Evolutionary conservation across 2,113 vertebrate genomes (phyloP).

Genomic region (Motacilla alba): DNA sequence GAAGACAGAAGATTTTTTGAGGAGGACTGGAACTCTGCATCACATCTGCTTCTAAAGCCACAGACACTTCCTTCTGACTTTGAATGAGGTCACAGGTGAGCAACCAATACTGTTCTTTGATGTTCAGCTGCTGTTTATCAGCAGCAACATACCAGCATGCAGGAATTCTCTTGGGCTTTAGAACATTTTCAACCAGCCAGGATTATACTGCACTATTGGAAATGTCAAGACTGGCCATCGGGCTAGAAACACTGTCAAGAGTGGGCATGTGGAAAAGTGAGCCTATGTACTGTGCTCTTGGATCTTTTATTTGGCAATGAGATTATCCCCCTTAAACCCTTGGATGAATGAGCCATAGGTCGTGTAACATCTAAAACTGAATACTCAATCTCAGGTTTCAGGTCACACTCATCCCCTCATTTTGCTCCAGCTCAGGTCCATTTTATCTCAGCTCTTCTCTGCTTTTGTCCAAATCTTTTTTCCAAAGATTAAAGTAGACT

Average conservation of each 20-base stretch:
- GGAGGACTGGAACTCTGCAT: conserved; percentile 61
- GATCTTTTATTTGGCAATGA: neutral
- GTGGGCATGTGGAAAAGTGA: neutral
- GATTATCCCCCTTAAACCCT: neutral
- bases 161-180: neutral
- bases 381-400: neutral
- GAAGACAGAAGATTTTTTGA: conserved; percentile 36
- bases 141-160: neutral
- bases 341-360: neutral
- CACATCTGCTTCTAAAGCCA: conserved; percentile 70
- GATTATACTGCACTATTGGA: neutral
- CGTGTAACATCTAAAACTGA: neutral
- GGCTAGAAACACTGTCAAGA: neutral
- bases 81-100: conserved; percentile 47
- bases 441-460: neutral
- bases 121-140: neutral
- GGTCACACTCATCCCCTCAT: neutral
- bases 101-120: conserved; percentile 17
- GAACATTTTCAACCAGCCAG: neutral
- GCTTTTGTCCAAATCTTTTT: neutral
- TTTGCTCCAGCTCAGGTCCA: neutral
- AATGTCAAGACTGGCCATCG: neutral
- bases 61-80: conserved; percentile 69
- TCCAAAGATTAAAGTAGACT: neutral
- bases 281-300: neutral